Conservation (phyloP, 2,113 vertebrate genomes). For the Globicephala melas region DNA sequence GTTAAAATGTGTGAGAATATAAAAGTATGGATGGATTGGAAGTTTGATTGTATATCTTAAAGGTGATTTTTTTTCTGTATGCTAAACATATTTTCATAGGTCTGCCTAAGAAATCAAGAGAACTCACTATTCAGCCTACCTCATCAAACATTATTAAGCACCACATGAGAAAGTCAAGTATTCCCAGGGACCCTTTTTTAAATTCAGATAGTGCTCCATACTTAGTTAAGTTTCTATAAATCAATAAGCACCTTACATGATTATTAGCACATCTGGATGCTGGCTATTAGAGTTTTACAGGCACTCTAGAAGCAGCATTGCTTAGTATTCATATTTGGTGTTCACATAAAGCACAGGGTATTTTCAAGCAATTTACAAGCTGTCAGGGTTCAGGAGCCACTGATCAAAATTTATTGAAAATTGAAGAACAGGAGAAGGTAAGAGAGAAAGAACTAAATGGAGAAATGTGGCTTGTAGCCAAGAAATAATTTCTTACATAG, state of each 20-base stretch:
- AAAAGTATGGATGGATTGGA: background rate
- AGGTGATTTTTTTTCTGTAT: background rate
- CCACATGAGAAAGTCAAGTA: background rate
- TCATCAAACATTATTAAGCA: background rate
- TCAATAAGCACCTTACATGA: slow-evolving; percentile 29
- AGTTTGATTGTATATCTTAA: background rate
- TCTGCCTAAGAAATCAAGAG: background rate
- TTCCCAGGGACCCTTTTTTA: background rate
- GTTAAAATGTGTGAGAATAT: background rate
- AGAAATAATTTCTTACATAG: background rate
- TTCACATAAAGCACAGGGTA: background rate
- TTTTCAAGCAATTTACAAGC: slow-evolving; percentile 52
- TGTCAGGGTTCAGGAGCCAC: background rate
- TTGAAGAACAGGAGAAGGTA: slow-evolving; percentile 21
- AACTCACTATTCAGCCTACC: background rate
- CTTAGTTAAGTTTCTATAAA: slow-evolving; percentile 59
- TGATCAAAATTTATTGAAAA: slow-evolving; percentile 57
- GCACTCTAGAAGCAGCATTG: background rate
- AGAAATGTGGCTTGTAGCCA: background rate
- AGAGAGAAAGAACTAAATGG: slow-evolving; percentile 2
- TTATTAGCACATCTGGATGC: slow-evolving; percentile 50
- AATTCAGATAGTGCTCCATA: slow-evolving; percentile 2
- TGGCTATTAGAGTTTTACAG: slow-evolving; percentile 55
- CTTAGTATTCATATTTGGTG: slow-evolving; percentile 42
- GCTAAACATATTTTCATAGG: background rate